A percentile compares a stretch with the other conserved stretches of the same genome.
phyloP scores from a whole-genome alignment of 2,113 vertebrate species.

The Vombatus ursinus region DNA sequence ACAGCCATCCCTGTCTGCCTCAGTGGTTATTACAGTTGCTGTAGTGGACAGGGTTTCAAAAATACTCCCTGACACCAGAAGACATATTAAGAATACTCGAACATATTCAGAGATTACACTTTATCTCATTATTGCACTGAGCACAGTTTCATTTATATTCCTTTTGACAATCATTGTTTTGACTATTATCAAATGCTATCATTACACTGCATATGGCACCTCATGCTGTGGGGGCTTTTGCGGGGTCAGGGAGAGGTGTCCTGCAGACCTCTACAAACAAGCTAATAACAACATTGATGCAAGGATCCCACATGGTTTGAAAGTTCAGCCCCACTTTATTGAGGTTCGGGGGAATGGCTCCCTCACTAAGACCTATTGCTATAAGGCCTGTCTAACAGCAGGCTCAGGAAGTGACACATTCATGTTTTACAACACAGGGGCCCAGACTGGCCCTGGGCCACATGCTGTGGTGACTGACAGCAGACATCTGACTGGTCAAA shows the following conservation, averaged over 20 bases:
- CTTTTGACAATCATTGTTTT: slow-evolving; percentile 93
- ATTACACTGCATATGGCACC: slow-evolving; percentile 88
- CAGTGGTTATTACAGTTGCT: slow-evolving; percentile 88
- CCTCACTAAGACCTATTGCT: slow-evolving; percentile 98
- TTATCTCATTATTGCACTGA: slow-evolving; percentile 96
- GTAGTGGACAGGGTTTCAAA: slow-evolving; percentile 94
- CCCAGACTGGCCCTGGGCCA: slow-evolving; percentile 87
- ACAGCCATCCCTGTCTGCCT: slow-evolving; percentile 90
- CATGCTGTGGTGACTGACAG: slow-evolving; percentile 92
- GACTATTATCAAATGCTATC: slow-evolving; percentile 94
- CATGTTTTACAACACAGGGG: slow-evolving; percentile 98
- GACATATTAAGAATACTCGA: slow-evolving; percentile 87
- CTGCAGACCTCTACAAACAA: slow-evolving; percentile 89
- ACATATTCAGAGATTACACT: slow-evolving; percentile 93
- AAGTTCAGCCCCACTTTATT: slow-evolving; percentile 96
- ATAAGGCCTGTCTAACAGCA: slow-evolving; percentile 95
- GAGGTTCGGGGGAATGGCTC: slow-evolving; percentile 97
- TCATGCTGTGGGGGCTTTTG: slow-evolving; percentile 93
- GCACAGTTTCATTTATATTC: slow-evolving; percentile 95
- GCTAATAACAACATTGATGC: slow-evolving; percentile 91
- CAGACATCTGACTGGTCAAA: slow-evolving; percentile 94
- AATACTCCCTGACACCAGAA: slow-evolving; percentile 91
- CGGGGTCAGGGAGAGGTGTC: slow-evolving; percentile 86
- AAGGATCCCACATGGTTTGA: slow-evolving; percentile 89
- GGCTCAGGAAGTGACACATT: slow-evolving; percentile 98